These are phyloP conservation scores for Aleiodes alternator DNA, from an alignment of 2,888 invertebrate species.

Conservation along the genomic window DNA sequence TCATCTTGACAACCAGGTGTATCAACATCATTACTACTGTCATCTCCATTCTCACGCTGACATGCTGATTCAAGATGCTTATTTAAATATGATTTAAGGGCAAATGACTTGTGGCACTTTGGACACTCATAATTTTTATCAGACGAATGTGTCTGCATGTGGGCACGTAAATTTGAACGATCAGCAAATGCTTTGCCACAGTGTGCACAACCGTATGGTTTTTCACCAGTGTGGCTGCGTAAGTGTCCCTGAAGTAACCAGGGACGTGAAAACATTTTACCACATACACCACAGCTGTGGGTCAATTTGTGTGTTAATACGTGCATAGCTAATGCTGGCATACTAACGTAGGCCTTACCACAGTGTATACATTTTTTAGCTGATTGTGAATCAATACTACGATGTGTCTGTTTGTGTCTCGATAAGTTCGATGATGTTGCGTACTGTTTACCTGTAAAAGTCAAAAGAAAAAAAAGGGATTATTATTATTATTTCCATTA, in stretches of 20 bases:
- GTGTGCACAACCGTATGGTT: conserved; percentile 94
- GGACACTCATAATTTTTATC: conserved; percentile 94
- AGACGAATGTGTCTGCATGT: conserved; percentile 95
- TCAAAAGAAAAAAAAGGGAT: background rate
- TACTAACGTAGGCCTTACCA: conserved; percentile 98
- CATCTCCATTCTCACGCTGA: conserved; percentile 77
- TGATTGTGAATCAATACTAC: conserved; percentile 90
- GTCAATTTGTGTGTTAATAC: conserved; percentile 94
- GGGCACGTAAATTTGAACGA: conserved; percentile 93
- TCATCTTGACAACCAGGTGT: conserved; percentile 17
- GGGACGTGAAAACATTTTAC: conserved; percentile 96
- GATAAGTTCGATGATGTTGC: conserved; percentile 94
- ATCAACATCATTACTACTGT: conserved; percentile 48
- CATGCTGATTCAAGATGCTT: conserved; percentile 97
- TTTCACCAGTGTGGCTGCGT: conserved; percentile 95
- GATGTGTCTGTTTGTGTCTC: conserved; percentile 93
- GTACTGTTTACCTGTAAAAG: conserved; percentile 85
- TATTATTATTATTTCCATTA: conserved; percentile 78
- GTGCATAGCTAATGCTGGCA: conserved; percentile 98
- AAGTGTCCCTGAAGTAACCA: conserved; percentile 94
- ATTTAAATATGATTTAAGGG: conserved; percentile 95
- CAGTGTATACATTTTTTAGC: conserved; percentile 97
- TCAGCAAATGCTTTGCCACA: conserved; percentile 98
- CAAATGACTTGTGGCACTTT: conserved; percentile 93
- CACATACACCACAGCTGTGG: conserved; percentile 95